Base-by-base conservation (phyloP, 2,113 vertebrate genomes). In the Phaetusa simplex region DNA sequence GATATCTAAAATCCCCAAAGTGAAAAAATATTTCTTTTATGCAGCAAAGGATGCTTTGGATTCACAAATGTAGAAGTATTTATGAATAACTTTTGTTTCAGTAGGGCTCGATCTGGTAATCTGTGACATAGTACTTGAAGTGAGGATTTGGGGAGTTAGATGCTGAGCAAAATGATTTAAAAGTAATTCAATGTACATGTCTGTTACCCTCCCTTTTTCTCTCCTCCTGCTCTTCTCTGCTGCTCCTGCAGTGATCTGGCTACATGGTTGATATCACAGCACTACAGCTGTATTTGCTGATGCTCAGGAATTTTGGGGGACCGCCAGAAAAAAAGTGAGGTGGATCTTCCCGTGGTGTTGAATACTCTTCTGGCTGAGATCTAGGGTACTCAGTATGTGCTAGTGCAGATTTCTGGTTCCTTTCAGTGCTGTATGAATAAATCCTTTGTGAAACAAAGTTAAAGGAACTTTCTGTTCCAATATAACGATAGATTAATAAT, bases 211-310 rank as follows among this genome's bases (percentile, higher is more conserved):
- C 42, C 16, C 24, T 82, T 82, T 82, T 76, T 55, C 29, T 84
- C 24, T 70, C 32, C 29, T 86, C 17, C 42, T 62, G 7, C 82
- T 88, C 50, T 34, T 92, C n/a, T 52, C 80, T 97, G 47, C 65
- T 82, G 62, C 81, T 95, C 81, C 83, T 87, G 77, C 3, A 6
- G 93, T 61, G 62, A 65, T 84, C 77, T 97, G 91, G 78, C 93
- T 95, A 32, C 15, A 1, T 6, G 50, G 36, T 15, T 82, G 91
- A 8, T 93, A 93, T 42, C 66, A 17, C 74, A 92, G 67, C 79
- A 66, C 22, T 93, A 67, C 90, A 93, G 84, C 87, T 94, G 74
- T 81, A 70, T 70, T 96, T 95, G 88, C 59, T 93, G 92, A 76
- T 94, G 85, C 73, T 93, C 90, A 82, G 93, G 49, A 70, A 2